A percentile compares a stretch with the other conserved stretches of the same genome.
Conservation (phyloP, 2,888 invertebrate species). For the Lepidochitona cinerea region DNA sequence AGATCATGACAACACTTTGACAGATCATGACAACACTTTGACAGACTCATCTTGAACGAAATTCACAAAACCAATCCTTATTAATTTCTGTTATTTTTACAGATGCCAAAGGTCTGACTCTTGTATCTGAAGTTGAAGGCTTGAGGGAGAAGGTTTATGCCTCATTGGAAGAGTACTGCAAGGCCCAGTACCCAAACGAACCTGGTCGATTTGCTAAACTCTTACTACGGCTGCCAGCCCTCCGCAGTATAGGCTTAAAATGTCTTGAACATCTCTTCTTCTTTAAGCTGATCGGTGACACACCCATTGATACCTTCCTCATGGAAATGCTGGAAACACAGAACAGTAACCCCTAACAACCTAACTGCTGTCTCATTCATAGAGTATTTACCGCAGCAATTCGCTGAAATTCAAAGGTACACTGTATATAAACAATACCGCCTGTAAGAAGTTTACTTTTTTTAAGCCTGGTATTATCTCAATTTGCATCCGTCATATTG, state of each 20-base stretch:
- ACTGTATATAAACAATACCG: no score
- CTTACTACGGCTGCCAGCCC: slow-evolving; percentile 74
- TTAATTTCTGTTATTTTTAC: slow-evolving; percentile 45
- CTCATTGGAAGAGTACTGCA: slow-evolving; percentile 95
- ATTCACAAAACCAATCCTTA: no score
- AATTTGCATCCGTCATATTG: no score
- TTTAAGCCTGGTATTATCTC: no score
- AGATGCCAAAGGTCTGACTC: slow-evolving; percentile 91
- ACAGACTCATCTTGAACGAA: no score
- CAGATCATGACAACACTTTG: no score
- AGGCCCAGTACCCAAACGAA: slow-evolving; percentile 88
- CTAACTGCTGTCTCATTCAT: no score
- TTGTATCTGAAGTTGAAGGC: slow-evolving; percentile 73
- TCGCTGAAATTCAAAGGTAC: no score
- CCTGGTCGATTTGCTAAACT: slow-evolving; percentile 96
- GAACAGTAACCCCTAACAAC: slow-evolving; percentile 37
- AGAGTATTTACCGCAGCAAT: no score
- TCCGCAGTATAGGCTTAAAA: slow-evolving; percentile 78
- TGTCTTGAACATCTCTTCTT: slow-evolving; percentile 95
- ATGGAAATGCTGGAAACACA: slow-evolving; percentile 68
- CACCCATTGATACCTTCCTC: slow-evolving; percentile 84
- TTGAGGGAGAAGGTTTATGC: slow-evolving; percentile 95
- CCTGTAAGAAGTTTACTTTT: no score
- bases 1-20: no score
- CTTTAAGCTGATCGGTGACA: slow-evolving; percentile 91